These are phyloP conservation scores for Thumatha senex DNA, from an alignment of 2,888 invertebrate species.

Conservation along the genomic window DNA sequence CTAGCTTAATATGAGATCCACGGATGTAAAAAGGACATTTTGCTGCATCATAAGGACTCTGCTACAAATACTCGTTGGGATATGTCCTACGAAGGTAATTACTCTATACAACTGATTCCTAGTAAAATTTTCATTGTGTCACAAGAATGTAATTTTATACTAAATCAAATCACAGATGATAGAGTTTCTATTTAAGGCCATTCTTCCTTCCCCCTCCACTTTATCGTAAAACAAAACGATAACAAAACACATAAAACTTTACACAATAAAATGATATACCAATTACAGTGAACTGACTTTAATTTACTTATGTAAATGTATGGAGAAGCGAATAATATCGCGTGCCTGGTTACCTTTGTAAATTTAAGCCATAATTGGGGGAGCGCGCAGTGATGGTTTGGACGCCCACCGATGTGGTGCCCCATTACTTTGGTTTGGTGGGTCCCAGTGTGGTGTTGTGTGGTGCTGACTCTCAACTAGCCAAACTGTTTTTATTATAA, in stretches of 20 bases:
- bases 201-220: not conserved
- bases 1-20: too few relatives aligned
- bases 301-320: constrained; percentile 43
- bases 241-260: constrained; percentile 28
- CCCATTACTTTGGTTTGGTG: constrained; percentile 6
- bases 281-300: constrained; percentile 37
- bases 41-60: too few relatives aligned
- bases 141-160: too few relatives aligned
- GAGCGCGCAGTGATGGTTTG: constrained; percentile 24
- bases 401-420: constrained; percentile 9
- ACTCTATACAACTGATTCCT: too few relatives aligned
- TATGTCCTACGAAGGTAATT: too few relatives aligned
- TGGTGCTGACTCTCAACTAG: not conserved
- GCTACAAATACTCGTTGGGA: too few relatives aligned
- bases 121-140: too few relatives aligned
- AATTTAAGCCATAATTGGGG: constrained; percentile 27
- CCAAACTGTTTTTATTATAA: not conserved
- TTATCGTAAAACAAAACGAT: constrained; percentile 7
- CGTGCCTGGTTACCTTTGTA: constrained; percentile 7
- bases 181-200: not conserved
- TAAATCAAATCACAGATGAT: not conserved
- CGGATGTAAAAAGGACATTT: too few relatives aligned
- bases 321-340: constrained; percentile 9
- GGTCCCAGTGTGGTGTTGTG: not conserved
- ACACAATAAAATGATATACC: constrained; percentile 37